A percentile compares a stretch with the other conserved stretches of the same genome.
These are phyloP conservation scores for Raja brachyura DNA, from an alignment of 2,113 vertebrate genomes.

Conservation along the genomic window DNA sequence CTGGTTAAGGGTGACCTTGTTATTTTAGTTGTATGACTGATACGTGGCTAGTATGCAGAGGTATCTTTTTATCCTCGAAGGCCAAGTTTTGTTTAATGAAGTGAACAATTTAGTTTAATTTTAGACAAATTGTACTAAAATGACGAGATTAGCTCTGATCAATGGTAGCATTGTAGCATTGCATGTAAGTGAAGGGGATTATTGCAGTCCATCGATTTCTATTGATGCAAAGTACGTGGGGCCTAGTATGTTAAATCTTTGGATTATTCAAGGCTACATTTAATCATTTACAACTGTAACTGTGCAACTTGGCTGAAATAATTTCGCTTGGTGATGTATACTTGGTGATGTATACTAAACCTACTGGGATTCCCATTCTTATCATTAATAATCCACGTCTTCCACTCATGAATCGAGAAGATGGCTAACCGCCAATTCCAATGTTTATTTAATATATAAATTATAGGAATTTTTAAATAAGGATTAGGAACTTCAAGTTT, in stretches of 20 bases:
- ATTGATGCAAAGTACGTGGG: neutral
- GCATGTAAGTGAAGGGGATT: neutral
- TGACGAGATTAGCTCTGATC: neutral
- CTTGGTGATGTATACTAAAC: neutral
- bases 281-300: neutral
- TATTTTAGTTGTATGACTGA: neutral
- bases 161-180: neutral
- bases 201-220: neutral
- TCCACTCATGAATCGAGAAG: neutral
- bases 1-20: neutral
- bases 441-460: too few species aligned
- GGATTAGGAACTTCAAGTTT: neutral
- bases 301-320: neutral
- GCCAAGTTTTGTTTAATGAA: neutral
- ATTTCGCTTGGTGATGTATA: neutral
- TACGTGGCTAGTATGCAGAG: neutral
- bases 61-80: neutral
- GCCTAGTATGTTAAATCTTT: neutral
- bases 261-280: neutral
- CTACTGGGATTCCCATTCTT: neutral
- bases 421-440: neutral
- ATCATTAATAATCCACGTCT: neutral
- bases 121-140: neutral
- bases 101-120: neutral
- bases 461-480: neutral